Evolutionary conservation across 2,797 vertebrate species (phyloP).

Genomic region (Sebastes diaconus): DNA sequence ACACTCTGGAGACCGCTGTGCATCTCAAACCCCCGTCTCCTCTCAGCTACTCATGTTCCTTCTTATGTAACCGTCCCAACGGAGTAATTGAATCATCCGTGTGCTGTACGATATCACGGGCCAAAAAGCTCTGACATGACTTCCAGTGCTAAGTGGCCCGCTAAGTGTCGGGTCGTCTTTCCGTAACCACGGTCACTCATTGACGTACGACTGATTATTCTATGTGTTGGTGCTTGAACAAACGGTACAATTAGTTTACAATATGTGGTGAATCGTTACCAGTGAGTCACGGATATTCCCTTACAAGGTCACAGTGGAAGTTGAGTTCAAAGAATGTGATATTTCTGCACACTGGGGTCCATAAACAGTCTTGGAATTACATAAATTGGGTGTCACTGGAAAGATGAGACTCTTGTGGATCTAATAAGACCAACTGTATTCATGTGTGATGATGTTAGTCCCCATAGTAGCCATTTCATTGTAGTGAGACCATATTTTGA

Average conservation of each 20-base stretch:
- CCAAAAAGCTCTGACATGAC: constrained; percentile 15
- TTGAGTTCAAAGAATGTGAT: neutral
- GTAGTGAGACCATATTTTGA: too few species aligned
- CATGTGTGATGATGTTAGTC: too few species aligned
- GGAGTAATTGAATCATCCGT: constrained; percentile 51
- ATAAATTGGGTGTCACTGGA: too few species aligned
- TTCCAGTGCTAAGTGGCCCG: constrained; percentile 18
- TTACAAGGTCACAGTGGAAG: neutral
- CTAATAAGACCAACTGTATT: too few species aligned
- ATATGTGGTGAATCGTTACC: neutral
- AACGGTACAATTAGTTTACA: neutral
- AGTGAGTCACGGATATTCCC: neutral
- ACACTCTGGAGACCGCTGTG: neutral
- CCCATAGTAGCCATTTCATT: too few species aligned
- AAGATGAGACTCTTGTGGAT: too few species aligned
- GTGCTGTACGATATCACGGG: neutral
- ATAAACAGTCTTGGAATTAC: too few species aligned
- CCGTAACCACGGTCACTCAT: neutral
- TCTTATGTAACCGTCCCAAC: constrained; percentile 53
- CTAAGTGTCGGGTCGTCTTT: constrained; percentile 11
- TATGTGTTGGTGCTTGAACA: neutral
- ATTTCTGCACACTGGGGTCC: too few species aligned
- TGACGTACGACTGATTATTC: constrained; percentile 8
- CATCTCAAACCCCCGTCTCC: neutral
- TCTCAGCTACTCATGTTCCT: constrained; percentile 11